Evolutionary conservation across 2,113 vertebrate species (phyloP).

Genomic region (Megaptera novaeangliae): DNA sequence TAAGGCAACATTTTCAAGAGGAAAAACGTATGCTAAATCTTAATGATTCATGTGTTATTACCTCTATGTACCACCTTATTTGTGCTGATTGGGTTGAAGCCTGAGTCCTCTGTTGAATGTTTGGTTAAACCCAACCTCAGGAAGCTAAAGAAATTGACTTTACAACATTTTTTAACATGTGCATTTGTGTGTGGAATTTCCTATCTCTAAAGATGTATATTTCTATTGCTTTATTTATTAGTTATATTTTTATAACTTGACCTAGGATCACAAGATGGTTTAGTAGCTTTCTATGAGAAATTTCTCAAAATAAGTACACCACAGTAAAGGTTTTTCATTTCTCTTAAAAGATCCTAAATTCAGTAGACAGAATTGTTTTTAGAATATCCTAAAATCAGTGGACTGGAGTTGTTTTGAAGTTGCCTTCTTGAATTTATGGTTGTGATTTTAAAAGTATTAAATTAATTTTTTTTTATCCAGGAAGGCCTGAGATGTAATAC

Average conservation of each 20-base stretch:
- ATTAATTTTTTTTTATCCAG: background rate
- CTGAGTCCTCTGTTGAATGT: background rate
- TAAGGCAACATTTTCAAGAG: background rate
- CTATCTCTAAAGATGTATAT: background rate
- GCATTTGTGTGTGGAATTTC: background rate
- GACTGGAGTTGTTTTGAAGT: background rate
- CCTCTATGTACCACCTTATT: background rate
- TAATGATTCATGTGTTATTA: background rate
- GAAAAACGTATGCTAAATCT: background rate
- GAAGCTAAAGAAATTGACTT: background rate
- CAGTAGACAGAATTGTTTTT: background rate
- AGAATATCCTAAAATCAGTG: background rate
- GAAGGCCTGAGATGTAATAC: background rate
- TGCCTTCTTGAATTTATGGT: background rate
- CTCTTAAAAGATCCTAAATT: background rate
- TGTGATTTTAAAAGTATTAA: slow-evolving; percentile 22
- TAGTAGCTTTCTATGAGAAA: background rate
- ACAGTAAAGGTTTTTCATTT: background rate
- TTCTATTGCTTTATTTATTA: background rate
- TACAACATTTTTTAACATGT: background rate
- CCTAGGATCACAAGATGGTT: background rate
- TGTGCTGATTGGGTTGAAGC: background rate
- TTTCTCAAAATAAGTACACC: background rate
- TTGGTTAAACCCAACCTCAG: background rate
- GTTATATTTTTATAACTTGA: background rate